Percentiles rank a stretch among this genome's conserved stretches.
phyloP scores from a whole-genome alignment of 2,113 vertebrate genomes.

The Oryzias woworae region DNA sequence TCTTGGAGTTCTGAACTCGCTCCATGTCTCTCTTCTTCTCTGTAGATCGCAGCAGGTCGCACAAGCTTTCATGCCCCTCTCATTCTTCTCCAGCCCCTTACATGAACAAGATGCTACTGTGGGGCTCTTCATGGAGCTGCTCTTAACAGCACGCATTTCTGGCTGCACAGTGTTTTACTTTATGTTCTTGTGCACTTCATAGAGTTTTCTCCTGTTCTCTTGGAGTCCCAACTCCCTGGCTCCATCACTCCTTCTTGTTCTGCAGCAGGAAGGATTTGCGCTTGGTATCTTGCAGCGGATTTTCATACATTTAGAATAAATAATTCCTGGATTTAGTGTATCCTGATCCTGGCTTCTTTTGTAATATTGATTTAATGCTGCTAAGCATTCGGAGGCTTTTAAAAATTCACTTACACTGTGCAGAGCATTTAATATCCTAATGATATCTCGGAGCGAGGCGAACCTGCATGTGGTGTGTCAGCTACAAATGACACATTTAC shows the following conservation, averaged over 20 bases:
- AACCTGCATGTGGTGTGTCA: constrained; percentile 6
- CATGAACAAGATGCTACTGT: neutral
- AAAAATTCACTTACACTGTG: constrained; percentile 52
- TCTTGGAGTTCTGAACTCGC: constrained; percentile 17
- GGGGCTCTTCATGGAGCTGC: neutral
- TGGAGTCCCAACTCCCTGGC: neutral
- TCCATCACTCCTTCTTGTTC: constrained; percentile 40
- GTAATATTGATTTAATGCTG: constrained; percentile 73
- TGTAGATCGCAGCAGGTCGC: constrained; percentile 36
- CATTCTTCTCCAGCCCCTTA: constrained; percentile 2
- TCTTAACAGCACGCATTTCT: neutral
- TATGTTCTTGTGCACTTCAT: neutral
- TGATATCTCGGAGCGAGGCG: constrained; percentile 34
- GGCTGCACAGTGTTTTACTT: constrained; percentile 13
- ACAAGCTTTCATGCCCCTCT: constrained; percentile 5
- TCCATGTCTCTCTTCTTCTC: constrained; percentile 5
- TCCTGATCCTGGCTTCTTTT: constrained; percentile 61
- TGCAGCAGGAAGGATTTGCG: constrained; percentile 61
- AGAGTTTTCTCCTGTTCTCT: neutral
- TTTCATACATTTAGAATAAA: constrained; percentile 75
- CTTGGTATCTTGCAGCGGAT: constrained; percentile 51
- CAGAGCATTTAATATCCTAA: constrained; percentile 39
- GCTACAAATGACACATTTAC: constrained; percentile 26
- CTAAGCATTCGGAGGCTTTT: constrained; percentile 50
- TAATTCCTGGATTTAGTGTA: constrained; percentile 71